These are phyloP conservation scores for Terebella lapidaria DNA, from an alignment of 2,888 invertebrate species.

Conservation along the genomic window DNA sequence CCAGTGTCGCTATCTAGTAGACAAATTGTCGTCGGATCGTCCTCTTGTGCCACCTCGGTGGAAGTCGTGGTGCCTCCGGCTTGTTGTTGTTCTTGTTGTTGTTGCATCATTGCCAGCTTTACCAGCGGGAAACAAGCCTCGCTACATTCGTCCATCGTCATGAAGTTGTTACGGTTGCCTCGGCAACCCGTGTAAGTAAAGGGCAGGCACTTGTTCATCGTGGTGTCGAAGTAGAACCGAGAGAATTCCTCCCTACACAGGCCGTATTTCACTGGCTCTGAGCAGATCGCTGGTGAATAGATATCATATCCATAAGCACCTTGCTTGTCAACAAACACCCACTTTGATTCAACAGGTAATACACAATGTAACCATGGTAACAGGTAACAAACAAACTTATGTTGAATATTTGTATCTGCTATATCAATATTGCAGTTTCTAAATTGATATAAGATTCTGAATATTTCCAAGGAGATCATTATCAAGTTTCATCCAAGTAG, in stretches of 20 bases:
- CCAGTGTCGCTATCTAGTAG: background rate
- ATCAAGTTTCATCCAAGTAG: no score
- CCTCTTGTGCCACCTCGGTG: background rate
- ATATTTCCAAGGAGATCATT: no score
- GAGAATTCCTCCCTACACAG: constrained; percentile 64
- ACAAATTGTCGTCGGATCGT: background rate
- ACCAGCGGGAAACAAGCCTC: constrained; percentile 2
- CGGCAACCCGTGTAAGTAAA: constrained; percentile 78
- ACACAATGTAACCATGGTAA: no score
- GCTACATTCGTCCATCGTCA: constrained; percentile 29
- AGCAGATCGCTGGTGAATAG: constrained; percentile 55
- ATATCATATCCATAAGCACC: background rate
- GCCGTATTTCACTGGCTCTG: constrained; percentile 63
- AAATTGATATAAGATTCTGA: no score
- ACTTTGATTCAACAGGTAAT: background rate
- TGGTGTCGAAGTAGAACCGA: constrained; percentile 69
- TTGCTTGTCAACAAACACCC: background rate
- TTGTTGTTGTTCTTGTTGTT: background rate
- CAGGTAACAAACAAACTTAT: no score
- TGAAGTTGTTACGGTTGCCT: constrained; percentile 79
- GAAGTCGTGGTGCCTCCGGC: background rate
- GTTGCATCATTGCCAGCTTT: background rate
- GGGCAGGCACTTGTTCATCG: constrained; percentile 62
- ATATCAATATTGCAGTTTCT: no score
- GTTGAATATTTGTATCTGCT: no score